Percentiles rank a stretch among this genome's conserved stretches.
phyloP scores from a whole-genome alignment of 2,888 invertebrate genomes.

The Netelia melanura region DNA sequence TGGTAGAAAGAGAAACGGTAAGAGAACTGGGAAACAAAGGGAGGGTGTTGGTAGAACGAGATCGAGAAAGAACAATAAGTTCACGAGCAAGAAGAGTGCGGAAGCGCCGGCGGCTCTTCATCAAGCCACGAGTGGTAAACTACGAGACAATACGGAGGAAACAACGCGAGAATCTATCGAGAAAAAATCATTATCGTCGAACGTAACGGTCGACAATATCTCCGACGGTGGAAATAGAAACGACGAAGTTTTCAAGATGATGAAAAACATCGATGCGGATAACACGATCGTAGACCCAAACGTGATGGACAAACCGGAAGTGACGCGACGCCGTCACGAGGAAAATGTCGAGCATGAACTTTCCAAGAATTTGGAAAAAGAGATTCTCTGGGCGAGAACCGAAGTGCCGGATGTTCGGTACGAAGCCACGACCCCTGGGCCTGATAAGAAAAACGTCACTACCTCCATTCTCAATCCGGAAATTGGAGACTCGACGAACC shows the following conservation, averaged over 20 bases:
- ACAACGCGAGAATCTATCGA: slow-evolving; percentile 22
- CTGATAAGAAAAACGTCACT: slow-evolving; percentile 3
- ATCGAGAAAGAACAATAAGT: slow-evolving; percentile 57
- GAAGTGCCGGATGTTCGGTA: slow-evolving; percentile 25
- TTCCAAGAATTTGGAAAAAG: slow-evolving; percentile 78
- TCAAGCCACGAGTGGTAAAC: slow-evolving; percentile 13
- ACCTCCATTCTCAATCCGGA: neutral
- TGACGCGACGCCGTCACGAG: slow-evolving; percentile 28
- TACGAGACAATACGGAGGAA: slow-evolving; percentile 6
- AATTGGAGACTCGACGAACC: neutral
- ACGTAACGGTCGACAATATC: slow-evolving; percentile 17
- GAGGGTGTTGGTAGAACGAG: slow-evolving; percentile 27
- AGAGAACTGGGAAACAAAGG: slow-evolving; percentile 60
- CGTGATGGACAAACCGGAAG: slow-evolving; percentile 55
- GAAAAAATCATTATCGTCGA: slow-evolving; percentile 25
- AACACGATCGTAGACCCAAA: slow-evolving; percentile 54
- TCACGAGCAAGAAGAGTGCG: slow-evolving; percentile 1
- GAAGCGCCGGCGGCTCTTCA: slow-evolving; percentile 45
- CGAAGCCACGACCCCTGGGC: neutral
- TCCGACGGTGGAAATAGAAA: neutral
- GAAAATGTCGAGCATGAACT: slow-evolving; percentile 79
- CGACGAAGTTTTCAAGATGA: slow-evolving; percentile 19
- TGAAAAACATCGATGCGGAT: slow-evolving; percentile 56
- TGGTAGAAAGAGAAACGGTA: slow-evolving; percentile 71
- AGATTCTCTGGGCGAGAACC: slow-evolving; percentile 74